Percentiles rank a stretch among this genome's conserved stretches.
Evolutionary conservation across 2,888 invertebrate genomes (phyloP).

Genomic region (Eulithis testata): DNA sequence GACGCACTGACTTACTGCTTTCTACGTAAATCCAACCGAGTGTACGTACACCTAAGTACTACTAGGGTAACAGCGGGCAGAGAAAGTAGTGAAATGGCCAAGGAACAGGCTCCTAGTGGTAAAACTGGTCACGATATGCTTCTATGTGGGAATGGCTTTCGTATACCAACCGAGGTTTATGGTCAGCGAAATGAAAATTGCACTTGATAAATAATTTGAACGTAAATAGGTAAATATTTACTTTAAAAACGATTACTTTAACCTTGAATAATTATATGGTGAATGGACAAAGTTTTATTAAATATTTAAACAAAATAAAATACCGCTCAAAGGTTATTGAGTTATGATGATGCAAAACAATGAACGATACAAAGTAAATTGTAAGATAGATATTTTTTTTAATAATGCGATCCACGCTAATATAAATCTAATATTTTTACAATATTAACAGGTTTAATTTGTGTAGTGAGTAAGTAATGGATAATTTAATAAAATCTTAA

Average conservation of each 20-base stretch:
- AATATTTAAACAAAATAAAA: neutral
- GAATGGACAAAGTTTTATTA: neutral
- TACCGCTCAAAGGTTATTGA: neutral
- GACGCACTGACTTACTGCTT: slow-evolving; percentile 7
- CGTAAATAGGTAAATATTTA: neutral
- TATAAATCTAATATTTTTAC: no score
- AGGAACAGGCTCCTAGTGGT: slow-evolving; percentile 52
- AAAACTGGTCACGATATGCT: slow-evolving; percentile 62
- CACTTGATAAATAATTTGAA: slow-evolving; percentile 10
- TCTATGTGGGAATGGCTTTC: slow-evolving; percentile 55
- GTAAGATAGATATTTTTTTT: no score
- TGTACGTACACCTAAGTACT: slow-evolving; percentile 12
- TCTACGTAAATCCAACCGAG: slow-evolving; percentile 13
- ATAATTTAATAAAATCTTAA: no score
- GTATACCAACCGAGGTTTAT: slow-evolving; percentile 36
- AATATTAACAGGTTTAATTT: no score
- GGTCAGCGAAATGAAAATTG: slow-evolving; percentile 17
- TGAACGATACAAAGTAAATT: no score
- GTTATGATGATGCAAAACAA: no score
- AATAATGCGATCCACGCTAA: no score
- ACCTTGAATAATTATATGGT: neutral
- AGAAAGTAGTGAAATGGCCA: slow-evolving; percentile 64
- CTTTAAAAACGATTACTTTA: neutral
- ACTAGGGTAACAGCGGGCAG: slow-evolving; percentile 46
- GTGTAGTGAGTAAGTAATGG: no score